A percentile compares a stretch with the other conserved stretches of the same genome.
These are phyloP conservation scores for Rhegmatorhina hoffmannsi DNA, from an alignment of 2,113 vertebrate genomes.

Conservation along the genomic window DNA sequence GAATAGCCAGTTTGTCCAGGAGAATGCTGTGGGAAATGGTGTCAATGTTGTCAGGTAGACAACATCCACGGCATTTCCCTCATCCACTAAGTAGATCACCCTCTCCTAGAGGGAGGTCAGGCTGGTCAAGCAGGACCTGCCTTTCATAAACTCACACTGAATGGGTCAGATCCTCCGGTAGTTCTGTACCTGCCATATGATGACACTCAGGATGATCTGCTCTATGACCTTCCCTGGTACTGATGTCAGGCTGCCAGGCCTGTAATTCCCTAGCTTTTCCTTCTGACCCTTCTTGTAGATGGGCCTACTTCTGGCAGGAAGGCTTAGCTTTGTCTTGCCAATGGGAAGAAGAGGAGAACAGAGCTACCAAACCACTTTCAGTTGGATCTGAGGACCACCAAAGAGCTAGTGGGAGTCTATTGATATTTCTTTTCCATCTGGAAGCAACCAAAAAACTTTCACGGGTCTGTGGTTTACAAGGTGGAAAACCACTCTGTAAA, in stretches of 20 bases:
- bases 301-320: not conserved
- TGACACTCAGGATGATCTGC: not conserved
- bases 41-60: not conserved
- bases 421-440: not conserved
- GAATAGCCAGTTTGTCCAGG: not conserved
- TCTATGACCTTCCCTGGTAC: not conserved
- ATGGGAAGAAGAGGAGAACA: not conserved
- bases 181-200: not conserved
- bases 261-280: not conserved
- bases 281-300: not conserved
- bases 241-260: not conserved
- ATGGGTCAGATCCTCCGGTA: not conserved
- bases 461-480: fast-evolving
- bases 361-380: not conserved
- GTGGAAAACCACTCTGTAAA: not conserved
- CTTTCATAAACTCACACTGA: fast-evolving
- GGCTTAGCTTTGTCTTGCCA: not conserved
- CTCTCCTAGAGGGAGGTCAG: not conserved
- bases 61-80: not conserved
- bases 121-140: not conserved
- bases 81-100: not conserved
- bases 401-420: not conserved
- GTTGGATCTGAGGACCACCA: not conserved
- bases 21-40: not conserved
- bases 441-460: not conserved